A percentile compares a stretch with the other conserved stretches of the same genome.
Evolutionary conservation across 2,888 invertebrate genomes (phyloP).

Genomic region (Epistrophe eligans): DNA sequence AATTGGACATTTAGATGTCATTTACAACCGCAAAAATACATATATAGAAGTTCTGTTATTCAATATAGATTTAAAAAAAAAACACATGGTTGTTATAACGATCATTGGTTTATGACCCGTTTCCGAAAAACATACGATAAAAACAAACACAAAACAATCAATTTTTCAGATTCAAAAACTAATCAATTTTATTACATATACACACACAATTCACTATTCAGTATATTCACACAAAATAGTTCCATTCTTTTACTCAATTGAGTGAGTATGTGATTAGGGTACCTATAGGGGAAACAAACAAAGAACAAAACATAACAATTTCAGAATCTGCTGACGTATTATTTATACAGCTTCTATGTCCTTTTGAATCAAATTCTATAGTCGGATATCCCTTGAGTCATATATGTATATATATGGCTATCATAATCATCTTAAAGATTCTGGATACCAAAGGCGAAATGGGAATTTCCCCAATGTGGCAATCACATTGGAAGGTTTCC

Average conservation of each 20-base stretch:
- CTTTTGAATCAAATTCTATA: constrained; percentile 11
- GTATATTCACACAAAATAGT: neutral
- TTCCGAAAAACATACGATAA: neutral
- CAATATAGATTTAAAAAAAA: too few relatives aligned
- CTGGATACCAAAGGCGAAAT: constrained; percentile 38
- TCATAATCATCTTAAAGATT: constrained; percentile 45
- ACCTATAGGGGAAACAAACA: neutral
- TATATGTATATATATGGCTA: neutral
- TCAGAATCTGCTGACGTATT: constrained; percentile 62
- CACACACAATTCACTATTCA: neutral
- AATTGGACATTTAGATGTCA: too few relatives aligned
- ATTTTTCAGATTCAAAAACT: constrained; percentile 22
- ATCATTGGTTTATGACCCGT: neutral
- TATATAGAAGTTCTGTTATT: too few relatives aligned
- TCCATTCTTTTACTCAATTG: constrained; percentile 49
- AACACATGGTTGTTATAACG: neutral
- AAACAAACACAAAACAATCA: neutral
- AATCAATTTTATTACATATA: constrained; percentile 38
- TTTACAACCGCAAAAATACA: too few relatives aligned
- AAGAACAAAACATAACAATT: constrained; percentile 32
- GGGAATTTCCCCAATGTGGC: constrained; percentile 54
- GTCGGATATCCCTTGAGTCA: constrained; percentile 28
- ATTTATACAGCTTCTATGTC: constrained; percentile 32
- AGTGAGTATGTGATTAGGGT: neutral
- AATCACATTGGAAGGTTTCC: constrained; percentile 63